A percentile compares a stretch with the other conserved stretches of the same genome.
These are phyloP conservation scores for Scomber japonicus DNA, from an alignment of 2,113 vertebrate species.

Conservation along the genomic window DNA sequence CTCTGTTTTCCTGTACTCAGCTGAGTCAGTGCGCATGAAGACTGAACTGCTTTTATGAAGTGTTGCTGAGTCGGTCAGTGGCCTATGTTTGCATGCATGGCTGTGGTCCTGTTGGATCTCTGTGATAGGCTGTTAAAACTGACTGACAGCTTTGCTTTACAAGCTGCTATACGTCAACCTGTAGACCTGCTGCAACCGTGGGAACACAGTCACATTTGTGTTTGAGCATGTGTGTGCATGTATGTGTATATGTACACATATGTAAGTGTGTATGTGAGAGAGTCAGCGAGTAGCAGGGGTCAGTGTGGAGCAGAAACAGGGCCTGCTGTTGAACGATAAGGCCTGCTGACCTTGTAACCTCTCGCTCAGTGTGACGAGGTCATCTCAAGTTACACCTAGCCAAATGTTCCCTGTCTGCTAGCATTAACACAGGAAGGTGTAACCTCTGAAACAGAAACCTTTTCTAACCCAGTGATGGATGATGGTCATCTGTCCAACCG, in stretches of 20 bases:
- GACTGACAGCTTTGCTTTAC: slow-evolving; percentile 71
- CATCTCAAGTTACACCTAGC: slow-evolving; percentile 73
- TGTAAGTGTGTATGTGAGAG: slow-evolving; percentile 3
- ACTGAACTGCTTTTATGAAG: slow-evolving; percentile 71
- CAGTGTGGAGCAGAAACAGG: slow-evolving; percentile 53
- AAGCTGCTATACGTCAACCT: slow-evolving; percentile 74
- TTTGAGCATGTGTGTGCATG: slow-evolving; percentile 5
- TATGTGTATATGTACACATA: background rate
- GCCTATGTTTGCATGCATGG: slow-evolving; percentile 43
- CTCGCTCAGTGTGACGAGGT: slow-evolving; percentile 58
- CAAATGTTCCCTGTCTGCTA: slow-evolving; percentile 68
- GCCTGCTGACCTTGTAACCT: slow-evolving; percentile 73
- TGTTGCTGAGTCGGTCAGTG: slow-evolving; percentile 68
- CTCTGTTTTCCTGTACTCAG: slow-evolving; percentile 55
- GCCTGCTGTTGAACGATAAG: slow-evolving; percentile 73
- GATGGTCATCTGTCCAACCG: slow-evolving; percentile 31
- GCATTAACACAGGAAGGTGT: slow-evolving; percentile 65
- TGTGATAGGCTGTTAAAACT: slow-evolving; percentile 72
- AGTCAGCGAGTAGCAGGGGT: slow-evolving; percentile 20
- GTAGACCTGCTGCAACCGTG: slow-evolving; percentile 68
- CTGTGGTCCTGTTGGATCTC: slow-evolving; percentile 75
- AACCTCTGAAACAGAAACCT: slow-evolving; percentile 55
- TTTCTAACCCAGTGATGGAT: slow-evolving; percentile 57
- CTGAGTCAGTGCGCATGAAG: slow-evolving; percentile 49
- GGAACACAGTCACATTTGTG: slow-evolving; percentile 66